phyloP scores from a whole-genome alignment of 2,888 invertebrate species.

The Erebia ligea region DNA sequence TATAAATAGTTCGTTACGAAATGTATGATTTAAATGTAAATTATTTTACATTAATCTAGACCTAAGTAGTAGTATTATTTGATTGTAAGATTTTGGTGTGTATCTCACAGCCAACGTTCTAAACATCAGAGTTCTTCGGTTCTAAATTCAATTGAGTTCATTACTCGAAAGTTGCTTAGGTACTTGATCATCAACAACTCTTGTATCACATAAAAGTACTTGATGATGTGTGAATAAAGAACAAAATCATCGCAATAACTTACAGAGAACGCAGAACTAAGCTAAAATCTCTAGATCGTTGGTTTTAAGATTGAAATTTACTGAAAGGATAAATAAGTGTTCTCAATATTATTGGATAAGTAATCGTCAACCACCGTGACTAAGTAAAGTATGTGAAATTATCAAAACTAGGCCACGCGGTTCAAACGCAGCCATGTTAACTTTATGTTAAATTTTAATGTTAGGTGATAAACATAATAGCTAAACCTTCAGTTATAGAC shows the following conservation, averaged over 20 bases:
- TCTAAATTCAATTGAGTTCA: background rate
- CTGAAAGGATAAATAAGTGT: background rate
- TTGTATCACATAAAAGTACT: background rate
- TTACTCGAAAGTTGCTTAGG: background rate
- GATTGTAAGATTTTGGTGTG: background rate
- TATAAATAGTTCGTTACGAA: background rate
- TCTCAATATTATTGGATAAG: slow-evolving; percentile 20
- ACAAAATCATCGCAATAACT: background rate
- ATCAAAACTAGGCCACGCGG: slow-evolving; percentile 17
- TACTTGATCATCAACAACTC: background rate
- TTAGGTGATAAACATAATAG: background rate
- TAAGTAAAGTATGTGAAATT: background rate
- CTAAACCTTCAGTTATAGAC: background rate
- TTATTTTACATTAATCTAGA: background rate
- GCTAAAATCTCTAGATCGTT: background rate
- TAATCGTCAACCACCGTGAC: slow-evolving; percentile 13
- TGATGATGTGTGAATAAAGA: background rate
- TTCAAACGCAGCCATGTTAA: background rate
- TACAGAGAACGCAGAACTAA: background rate
- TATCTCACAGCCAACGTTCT: background rate
- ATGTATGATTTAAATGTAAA: background rate
- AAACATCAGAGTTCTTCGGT: background rate
- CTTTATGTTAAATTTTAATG: slow-evolving; percentile 6
- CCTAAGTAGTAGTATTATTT: background rate
- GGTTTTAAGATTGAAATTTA: background rate